phyloP scores from a whole-genome alignment of 2,113 vertebrate species.

The Antechinus flavipes region DNA sequence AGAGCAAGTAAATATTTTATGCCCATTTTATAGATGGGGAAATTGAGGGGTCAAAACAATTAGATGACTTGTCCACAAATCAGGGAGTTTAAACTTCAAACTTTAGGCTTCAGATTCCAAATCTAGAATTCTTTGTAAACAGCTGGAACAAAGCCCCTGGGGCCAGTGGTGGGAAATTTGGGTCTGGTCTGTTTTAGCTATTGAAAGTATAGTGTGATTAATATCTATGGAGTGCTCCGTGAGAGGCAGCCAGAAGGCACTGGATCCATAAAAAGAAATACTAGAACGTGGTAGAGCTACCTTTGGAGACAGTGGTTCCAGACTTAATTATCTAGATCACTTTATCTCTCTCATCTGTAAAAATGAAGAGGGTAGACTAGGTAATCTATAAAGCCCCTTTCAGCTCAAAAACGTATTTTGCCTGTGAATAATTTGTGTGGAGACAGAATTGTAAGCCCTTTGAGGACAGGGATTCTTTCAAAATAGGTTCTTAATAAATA shows the following conservation, averaged over 20 bases:
- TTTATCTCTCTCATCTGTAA: background rate
- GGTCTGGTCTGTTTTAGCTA: background rate
- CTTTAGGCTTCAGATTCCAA: background rate
- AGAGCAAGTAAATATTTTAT: background rate
- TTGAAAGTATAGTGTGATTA: background rate
- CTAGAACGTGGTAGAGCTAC: background rate
- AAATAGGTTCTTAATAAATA: background rate
- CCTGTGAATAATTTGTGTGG: background rate
- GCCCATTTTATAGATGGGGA: background rate
- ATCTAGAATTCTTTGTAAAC: background rate
- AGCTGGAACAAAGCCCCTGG: background rate
- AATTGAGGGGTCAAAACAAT: background rate
- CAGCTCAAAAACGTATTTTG: background rate
- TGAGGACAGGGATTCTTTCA: background rate
- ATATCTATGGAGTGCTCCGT: background rate
- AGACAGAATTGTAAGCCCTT: background rate
- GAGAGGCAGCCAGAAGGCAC: background rate
- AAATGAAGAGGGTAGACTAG: background rate
- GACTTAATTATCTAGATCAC: background rate
- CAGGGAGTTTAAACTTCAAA: background rate
- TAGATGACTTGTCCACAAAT: background rate
- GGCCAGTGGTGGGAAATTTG: background rate
- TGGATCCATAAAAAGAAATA: accelerated
- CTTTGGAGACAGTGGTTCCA: background rate
- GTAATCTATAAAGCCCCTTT: background rate